phyloP scores from a whole-genome alignment of 2,888 invertebrate species.

The Dolomedes plantarius region DNA sequence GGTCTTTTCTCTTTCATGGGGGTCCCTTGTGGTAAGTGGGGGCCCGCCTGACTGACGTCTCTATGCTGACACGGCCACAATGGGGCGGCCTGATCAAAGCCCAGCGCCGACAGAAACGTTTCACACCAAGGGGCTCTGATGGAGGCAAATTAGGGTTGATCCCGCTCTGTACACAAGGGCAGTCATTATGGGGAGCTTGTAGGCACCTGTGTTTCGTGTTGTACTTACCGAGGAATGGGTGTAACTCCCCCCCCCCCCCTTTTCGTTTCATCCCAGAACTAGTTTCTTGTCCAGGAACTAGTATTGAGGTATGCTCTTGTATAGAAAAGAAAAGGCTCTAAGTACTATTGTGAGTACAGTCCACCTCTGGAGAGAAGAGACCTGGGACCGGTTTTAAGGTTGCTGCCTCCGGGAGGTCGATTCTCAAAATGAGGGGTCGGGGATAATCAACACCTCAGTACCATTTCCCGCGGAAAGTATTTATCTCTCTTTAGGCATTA shows the following conservation, averaged over 20 bases:
- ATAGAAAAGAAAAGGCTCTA: no score
- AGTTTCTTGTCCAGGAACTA: no score
- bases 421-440: no score
- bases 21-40: not conserved
- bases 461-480: no score
- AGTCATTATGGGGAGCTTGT: slow-evolving; percentile 10
- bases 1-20: not conserved
- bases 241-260: not conserved
- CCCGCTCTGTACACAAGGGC: slow-evolving; percentile 1
- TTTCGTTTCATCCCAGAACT: no score
- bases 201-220: not conserved
- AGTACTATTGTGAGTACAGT: no score
- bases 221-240: not conserved
- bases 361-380: no score
- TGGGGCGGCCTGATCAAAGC: slow-evolving; percentile 62
- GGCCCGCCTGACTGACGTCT: slow-evolving; percentile 63
- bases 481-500: no score
- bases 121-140: slow-evolving; percentile 41
- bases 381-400: no score
- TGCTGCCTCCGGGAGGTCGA: no score
- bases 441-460: no score
- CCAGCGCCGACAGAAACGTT: slow-evolving; percentile 61
- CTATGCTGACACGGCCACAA: slow-evolving; percentile 68
- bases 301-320: no score
- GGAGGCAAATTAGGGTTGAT: slow-evolving; percentile 53